These are phyloP conservation scores for Smutsia temminckii DNA, from an alignment of 2,797 vertebrate species.

Conservation along the genomic window DNA sequence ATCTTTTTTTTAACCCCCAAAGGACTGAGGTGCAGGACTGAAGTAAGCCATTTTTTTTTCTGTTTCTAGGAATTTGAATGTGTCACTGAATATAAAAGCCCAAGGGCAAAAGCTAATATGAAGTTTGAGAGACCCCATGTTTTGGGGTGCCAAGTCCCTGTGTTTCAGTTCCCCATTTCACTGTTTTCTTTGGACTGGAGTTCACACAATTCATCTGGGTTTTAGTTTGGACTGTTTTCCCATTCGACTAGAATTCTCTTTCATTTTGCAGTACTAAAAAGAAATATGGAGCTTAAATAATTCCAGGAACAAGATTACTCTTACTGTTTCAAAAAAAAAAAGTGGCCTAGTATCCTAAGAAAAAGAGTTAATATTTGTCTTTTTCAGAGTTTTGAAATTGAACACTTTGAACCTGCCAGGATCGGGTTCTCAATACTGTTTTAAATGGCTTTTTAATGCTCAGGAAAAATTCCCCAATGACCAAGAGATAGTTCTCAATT, in stretches of 20 bases:
- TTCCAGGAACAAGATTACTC: neutral
- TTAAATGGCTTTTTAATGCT: constrained; percentile 46
- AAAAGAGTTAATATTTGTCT: constrained; percentile 64
- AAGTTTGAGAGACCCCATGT: constrained; percentile 76
- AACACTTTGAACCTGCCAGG: constrained; percentile 46
- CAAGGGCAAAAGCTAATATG: constrained; percentile 82
- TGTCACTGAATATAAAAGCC: constrained; percentile 80
- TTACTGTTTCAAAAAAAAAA: neutral
- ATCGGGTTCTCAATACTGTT: neutral
- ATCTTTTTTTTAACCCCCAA: constrained; percentile 84
- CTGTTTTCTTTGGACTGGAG: neutral
- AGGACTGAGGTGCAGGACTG: constrained; percentile 83
- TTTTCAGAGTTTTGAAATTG: constrained; percentile 57
- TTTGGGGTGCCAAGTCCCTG: constrained; percentile 62
- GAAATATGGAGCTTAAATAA: neutral
- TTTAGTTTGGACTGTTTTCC: neutral
- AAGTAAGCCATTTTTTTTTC: constrained; percentile 66
- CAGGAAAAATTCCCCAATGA: constrained; percentile 15
- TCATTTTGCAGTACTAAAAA: neutral
- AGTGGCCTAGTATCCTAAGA: constrained; percentile 12
- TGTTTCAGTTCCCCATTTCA: neutral
- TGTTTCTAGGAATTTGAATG: constrained; percentile 79
- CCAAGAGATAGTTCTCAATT: constrained; percentile 12
- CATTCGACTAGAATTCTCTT: neutral
- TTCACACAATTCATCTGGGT: neutral